Evolutionary conservation across 2,888 invertebrate species (phyloP).

Genomic region (Chorisops tibialis): DNA sequence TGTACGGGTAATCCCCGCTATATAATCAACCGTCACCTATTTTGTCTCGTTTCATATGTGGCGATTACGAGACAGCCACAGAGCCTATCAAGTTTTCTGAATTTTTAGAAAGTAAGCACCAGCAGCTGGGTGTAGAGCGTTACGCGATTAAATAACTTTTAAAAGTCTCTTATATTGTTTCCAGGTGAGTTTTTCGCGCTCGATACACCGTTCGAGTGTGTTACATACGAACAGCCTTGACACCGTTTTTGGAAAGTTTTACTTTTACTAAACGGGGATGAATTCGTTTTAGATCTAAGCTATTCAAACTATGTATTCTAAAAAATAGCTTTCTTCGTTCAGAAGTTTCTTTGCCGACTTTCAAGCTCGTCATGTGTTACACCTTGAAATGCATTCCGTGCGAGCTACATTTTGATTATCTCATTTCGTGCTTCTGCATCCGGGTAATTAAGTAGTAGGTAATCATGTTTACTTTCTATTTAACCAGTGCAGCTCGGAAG

Average conservation of each 20-base stretch:
- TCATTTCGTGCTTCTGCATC: neutral
- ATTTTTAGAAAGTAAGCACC: neutral
- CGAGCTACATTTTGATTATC: neutral
- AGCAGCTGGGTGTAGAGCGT: neutral
- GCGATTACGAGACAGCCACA: too few relatives aligned
- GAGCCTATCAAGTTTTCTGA: neutral
- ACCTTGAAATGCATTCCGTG: neutral
- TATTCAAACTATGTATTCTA: too few relatives aligned
- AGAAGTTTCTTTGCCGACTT: too few relatives aligned
- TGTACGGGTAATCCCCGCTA: too few relatives aligned
- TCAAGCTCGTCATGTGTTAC: neutral
- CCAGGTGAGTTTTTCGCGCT: neutral
- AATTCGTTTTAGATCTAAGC: too few relatives aligned
- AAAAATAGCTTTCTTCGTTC: too few relatives aligned
- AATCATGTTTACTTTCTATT: constrained; percentile 1
- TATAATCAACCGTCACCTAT: too few relatives aligned
- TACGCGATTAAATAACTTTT: neutral
- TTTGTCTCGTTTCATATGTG: too few relatives aligned
- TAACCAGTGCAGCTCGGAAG: neutral
- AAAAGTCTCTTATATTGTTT: neutral
- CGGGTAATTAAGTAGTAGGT: neutral
- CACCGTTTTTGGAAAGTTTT: neutral
- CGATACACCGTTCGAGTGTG: neutral
- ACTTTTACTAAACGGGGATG: neutral
- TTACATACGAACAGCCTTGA: constrained; percentile 2